Percentiles rank a stretch among this genome's conserved stretches.
These are phyloP conservation scores for Prionailurus viverrinus DNA, from an alignment of 2,113 vertebrate genomes.

Conservation along the genomic window DNA sequence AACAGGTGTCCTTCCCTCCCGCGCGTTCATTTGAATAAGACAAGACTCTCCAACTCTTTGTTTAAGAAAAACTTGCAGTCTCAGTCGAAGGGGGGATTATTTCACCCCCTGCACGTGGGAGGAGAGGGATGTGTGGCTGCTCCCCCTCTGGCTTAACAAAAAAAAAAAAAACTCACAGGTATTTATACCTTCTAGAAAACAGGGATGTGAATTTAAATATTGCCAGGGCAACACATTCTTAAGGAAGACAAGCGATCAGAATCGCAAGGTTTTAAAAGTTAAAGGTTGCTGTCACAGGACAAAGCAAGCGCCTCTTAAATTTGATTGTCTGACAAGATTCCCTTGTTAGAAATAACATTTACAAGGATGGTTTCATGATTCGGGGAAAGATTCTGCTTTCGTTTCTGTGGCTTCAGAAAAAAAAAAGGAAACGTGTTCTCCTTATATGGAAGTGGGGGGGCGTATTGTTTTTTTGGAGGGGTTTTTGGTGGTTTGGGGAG, in stretches of 20 bases:
- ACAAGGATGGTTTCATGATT: background rate
- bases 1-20: background rate
- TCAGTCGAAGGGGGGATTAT: background rate
- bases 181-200: constrained; percentile 62
- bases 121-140: background rate
- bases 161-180: constrained; percentile 45
- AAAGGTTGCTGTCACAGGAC: constrained; percentile 57
- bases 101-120: background rate
- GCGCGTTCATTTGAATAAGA: background rate
- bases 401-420: constrained; percentile 8
- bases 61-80: background rate
- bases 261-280: constrained; percentile 27
- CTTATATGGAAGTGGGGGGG: background rate
- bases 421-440: background rate
- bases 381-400: constrained; percentile 17
- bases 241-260: constrained; percentile 60
- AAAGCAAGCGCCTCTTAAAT: constrained; percentile 29
- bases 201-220: constrained; percentile 66
- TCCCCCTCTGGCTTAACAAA: constrained; percentile 46
- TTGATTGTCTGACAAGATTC: constrained; percentile 49
- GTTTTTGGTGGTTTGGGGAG: too few species aligned
- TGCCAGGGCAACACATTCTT: constrained; percentile 67
- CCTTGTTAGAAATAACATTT: constrained; percentile 19
- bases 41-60: background rate
- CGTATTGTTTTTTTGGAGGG: too few species aligned